These are phyloP conservation scores for Crambe crambe DNA, from an alignment of 37 sponge, comb jelly and placozoan genomes.

Conservation along the genomic window DNA sequence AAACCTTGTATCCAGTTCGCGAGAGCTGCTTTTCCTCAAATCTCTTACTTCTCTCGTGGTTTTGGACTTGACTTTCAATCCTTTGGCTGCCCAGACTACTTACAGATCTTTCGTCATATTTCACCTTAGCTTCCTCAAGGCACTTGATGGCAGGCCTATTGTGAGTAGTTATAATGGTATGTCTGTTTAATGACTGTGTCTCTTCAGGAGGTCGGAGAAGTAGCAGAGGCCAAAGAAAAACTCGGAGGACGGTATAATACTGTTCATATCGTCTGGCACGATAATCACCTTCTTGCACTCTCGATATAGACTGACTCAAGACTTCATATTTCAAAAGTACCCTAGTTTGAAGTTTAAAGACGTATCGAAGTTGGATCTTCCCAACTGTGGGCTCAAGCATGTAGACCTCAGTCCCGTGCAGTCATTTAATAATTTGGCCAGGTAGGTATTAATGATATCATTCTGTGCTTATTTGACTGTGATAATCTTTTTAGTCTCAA, in stretches of 20 bases:
- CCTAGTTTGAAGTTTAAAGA: constrained; percentile 41
- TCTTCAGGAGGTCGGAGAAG: constrained; percentile 54
- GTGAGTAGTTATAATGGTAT: constrained; percentile 30
- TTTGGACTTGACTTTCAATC: constrained; percentile 74
- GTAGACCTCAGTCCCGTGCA: constrained; percentile 79
- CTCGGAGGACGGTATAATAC: constrained; percentile 68
- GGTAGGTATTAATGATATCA: constrained; percentile 41
- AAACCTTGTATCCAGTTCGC: constrained; percentile 52
- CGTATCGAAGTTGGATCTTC: constrained; percentile 64
- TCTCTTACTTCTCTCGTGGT: constrained; percentile 55
- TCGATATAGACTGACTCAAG: constrained; percentile 71
- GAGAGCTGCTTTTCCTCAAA: constrained; percentile 64
- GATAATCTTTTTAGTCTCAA: constrained; percentile 69
- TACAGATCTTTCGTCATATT: constrained; percentile 73
- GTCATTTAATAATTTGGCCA: constrained; percentile 55
- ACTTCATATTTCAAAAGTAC: constrained; percentile 74
- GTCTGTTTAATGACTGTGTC: neutral
- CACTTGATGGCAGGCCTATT: constrained; percentile 76
- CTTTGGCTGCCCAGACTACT: constrained; percentile 29
- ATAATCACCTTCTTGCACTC: neutral
- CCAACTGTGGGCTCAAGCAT: constrained; percentile 52
- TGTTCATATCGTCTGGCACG: neutral
- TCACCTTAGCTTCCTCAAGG: constrained; percentile 73
- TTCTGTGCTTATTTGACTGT: neutral
- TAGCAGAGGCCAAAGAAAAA: constrained; percentile 67